These are phyloP conservation scores for Dendroctonus ponderosae DNA, from an alignment of 1,140 invertebrate species.

Conservation along the genomic window DNA sequence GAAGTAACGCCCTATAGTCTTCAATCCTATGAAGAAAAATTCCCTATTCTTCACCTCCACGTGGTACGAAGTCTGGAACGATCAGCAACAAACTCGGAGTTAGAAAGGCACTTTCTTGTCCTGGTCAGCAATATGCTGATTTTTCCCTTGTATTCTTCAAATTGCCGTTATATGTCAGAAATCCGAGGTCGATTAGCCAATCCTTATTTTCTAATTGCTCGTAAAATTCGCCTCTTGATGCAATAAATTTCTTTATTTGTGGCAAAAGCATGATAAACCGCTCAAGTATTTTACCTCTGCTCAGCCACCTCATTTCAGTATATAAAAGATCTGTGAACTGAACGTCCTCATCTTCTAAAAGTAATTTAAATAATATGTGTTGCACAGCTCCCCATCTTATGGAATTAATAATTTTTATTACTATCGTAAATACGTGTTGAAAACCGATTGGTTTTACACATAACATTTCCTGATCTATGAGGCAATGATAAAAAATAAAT, in stretches of 20 bases:
- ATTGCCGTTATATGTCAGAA: constrained; percentile 33
- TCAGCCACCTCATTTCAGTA: constrained; percentile 30
- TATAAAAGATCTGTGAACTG: constrained; percentile 28
- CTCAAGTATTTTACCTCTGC: constrained; percentile 29
- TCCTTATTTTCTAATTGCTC: too few relatives aligned
- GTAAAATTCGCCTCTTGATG: too few relatives aligned
- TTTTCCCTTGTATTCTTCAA: constrained; percentile 31
- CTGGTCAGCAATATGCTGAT: constrained; percentile 30
- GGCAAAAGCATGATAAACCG: too few relatives aligned
- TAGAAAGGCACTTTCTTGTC: too few relatives aligned
- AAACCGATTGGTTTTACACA: constrained; percentile 26
- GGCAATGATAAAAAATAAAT: constrained; percentile 33
- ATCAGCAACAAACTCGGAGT: too few relatives aligned
- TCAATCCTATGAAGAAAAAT: too few relatives aligned
- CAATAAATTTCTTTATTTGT: constrained; percentile 2
- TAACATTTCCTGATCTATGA: constrained; percentile 30
- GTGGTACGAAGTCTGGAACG: too few relatives aligned
- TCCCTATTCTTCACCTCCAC: too few relatives aligned
- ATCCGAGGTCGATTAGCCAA: constrained; percentile 27
- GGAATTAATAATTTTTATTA: constrained; percentile 31
- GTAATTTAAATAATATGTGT: constrained; percentile 30
- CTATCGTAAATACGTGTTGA: constrained; percentile 10
- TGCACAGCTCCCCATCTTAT: constrained; percentile 26
- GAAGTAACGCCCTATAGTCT: too few relatives aligned
- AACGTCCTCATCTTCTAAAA: constrained; percentile 31